A percentile compares a stretch with the other conserved stretches of the same genome.
Conservation (phyloP, 2,113 vertebrate genomes). For the Columba janthina region DNA sequence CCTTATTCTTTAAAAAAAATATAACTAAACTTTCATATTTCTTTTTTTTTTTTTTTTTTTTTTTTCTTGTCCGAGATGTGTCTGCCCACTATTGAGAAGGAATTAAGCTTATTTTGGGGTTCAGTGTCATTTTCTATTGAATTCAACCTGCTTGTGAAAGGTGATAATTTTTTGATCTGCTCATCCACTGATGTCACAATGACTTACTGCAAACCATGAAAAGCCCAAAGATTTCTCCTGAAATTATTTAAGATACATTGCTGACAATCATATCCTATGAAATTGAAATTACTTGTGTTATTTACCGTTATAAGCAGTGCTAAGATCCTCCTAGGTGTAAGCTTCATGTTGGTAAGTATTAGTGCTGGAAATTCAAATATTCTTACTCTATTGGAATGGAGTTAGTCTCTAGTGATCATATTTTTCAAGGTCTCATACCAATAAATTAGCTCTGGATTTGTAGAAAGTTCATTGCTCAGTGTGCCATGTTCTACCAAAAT, state of each 20-base stretch:
- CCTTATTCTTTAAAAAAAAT: background rate
- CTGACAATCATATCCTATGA: background rate
- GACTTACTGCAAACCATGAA: background rate
- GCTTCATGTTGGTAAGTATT: background rate
- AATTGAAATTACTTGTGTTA: background rate
- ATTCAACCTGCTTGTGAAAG: background rate
- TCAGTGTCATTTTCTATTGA: background rate
- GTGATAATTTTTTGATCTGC: background rate
- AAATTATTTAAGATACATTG: background rate
- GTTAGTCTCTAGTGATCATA: background rate
- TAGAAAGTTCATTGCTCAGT: background rate
- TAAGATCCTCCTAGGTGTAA: background rate
- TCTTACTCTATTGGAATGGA: background rate
- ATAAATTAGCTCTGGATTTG: background rate
- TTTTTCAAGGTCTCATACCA: background rate
- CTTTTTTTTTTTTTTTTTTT: background rate
- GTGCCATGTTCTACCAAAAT: background rate
- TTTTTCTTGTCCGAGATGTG: background rate
- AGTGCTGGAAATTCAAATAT: background rate
- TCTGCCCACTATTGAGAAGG: background rate
- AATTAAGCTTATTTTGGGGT: background rate
- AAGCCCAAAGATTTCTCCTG: background rate
- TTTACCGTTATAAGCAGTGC: background rate
- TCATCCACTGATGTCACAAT: background rate
- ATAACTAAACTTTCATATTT: background rate